Conservation (phyloP, 2,797 vertebrate genomes). For the Decapterus maruadsi region DNA sequence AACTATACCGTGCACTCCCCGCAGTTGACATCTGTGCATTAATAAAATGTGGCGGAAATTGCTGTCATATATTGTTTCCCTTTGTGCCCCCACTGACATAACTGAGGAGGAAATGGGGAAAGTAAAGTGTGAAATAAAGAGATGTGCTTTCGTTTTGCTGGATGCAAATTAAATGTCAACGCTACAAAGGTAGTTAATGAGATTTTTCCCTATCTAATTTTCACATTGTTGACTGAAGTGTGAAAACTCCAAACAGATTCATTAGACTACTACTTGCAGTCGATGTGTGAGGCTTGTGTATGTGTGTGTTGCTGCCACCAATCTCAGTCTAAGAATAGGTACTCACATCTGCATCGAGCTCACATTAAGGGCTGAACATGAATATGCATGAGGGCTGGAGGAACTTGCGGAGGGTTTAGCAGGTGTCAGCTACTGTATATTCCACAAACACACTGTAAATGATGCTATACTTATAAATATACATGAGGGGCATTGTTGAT, state of each 20-base stretch:
- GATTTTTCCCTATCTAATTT: constrained; percentile 76
- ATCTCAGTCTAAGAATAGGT: constrained; percentile 46
- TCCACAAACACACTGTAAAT: constrained; percentile 25
- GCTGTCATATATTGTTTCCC: constrained; percentile 68
- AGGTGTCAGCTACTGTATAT: background rate
- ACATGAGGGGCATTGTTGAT: background rate
- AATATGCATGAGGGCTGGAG: constrained; percentile 53
- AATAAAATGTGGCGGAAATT: constrained; percentile 69
- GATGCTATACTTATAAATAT: background rate
- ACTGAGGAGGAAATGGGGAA: constrained; percentile 71
- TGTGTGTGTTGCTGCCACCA: constrained; percentile 21
- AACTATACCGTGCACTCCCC: background rate
- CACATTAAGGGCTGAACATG: constrained; percentile 33
- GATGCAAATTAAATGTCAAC: constrained; percentile 83
- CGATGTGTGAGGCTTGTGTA: background rate
- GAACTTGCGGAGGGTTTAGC: background rate
- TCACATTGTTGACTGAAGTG: constrained; percentile 73
- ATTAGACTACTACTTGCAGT: constrained; percentile 51
- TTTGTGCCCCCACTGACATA: constrained; percentile 32
- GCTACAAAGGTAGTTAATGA: constrained; percentile 76
- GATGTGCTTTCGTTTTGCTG: constrained; percentile 61
- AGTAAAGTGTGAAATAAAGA: constrained; percentile 77
- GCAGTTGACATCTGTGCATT: constrained; percentile 56
- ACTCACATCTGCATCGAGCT: constrained; percentile 21
- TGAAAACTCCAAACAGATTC: constrained; percentile 67